Base-by-base conservation (phyloP, 2,888 invertebrate genomes). In the Onchidella celtica region DNA sequence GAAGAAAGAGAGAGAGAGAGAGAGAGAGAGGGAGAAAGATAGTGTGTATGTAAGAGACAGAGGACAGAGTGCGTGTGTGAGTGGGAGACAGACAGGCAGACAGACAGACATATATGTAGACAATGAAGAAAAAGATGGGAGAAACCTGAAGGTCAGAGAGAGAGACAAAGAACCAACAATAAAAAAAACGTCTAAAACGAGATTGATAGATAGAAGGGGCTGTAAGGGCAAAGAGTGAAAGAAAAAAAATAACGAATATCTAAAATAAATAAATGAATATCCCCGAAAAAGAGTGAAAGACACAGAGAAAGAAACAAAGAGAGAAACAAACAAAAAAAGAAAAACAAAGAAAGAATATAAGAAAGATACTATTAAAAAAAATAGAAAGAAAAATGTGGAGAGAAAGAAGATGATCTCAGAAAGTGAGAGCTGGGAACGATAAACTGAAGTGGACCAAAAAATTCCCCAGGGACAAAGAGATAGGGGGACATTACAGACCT, bases 291-390 rank as follows among this genome's bases (percentile, higher is more conserved):
- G 21, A 32, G 24, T 9, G 72, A 3, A 24, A 47, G 11, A 72
- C 21, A 72, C 1, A 72, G 40, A 47, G 47, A 47, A 27, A 66
- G 66, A 24, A 34, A 29, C 17, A 27, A 6, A 34, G 59, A 57
- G n/a, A n/a, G n/a, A n/a, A n/a, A n/a, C n/a, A n/a, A n/a, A n/a
- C n/a, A n/a, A n/a, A n/a, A n/a, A n/a, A n/a, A n/a, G n/a, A n/a
- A n/a, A n/a, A 14, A 73, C 14, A 73, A 24, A 57, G 73, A 73
- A n/a, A 73, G 73, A 47, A 11, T 38, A 40, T 21, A 40, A 38
- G 47, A 70, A n/a, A 2, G 73, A 57, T 24, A 36, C 6, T 27
- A 34, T 38, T 27, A 73, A 11, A 29, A 0, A 27, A 3, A 73
- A 29, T 9, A 21, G 27, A 27, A 57, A 9, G 40, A 17, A 73